Base-by-base conservation (phyloP, 2,888 invertebrate genomes). In the Xiphydria camelus region DNA sequence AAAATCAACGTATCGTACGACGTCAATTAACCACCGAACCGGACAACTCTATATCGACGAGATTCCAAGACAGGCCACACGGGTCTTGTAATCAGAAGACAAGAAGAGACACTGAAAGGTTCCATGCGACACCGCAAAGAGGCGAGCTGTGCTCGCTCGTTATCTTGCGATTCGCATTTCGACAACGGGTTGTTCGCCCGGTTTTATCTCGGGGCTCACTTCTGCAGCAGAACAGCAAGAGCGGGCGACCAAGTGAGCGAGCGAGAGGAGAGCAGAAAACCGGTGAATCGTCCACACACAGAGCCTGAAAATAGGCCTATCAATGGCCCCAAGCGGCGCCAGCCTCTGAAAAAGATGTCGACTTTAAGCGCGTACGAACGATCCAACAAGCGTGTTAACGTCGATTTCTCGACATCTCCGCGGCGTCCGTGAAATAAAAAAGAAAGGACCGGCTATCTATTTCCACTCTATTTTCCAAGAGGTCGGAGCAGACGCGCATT, bases 371-470 rank as follows among this genome's bases (percentile, higher is more conserved):
- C 35, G 33, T 38, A 18, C 19, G 31, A 40, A 36, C 47, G 41
- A 53, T 59, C 47, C 48, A 55, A 60, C 61, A 60, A 54, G 57
- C 50, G 62, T 56, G 60, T 60, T 58, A 59, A 62, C 57, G 55
- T 61, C 55, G 55, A 61, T 62, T 61, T 50, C 48, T 45, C 45
- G 42, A 51, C 44, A 33, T 37, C 41, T 38, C 41, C 35, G 31
- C 22, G 20, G 19, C 37, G 39, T n/a, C n/a, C n/a, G n/a, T n/a
- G n/a, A n/a, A n/a, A n/a, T n/a, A n/a, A n/a, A n/a, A n/a, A n/a
- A n/a, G n/a, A n/a, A n/a, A n/a, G n/a, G 20, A 20, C 17, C 9
- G 17, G 18, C 23, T 29, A 45, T 41, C 40, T 45, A 40, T 45
- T 45, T 34, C 40, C 39, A 14, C 23, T 45, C 45, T 45, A 41